phyloP scores from a whole-genome alignment of 2,888 invertebrate species.

The Galerucella pusilla region DNA sequence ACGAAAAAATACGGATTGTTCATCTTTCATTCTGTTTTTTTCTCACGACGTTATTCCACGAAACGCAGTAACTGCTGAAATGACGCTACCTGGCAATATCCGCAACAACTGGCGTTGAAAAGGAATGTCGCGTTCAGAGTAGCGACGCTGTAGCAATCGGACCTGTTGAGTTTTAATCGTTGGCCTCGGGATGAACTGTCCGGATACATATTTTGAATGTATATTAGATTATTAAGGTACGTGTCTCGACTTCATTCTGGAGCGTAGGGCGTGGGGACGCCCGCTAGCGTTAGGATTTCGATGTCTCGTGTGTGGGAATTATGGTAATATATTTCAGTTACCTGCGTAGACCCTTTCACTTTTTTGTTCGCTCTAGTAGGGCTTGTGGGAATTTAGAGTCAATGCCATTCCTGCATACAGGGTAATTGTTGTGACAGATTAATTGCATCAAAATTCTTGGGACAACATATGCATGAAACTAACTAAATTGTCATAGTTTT shows the following conservation, averaged over 20 bases:
- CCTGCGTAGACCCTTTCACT: constrained; percentile 11
- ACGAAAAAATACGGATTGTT: no score
- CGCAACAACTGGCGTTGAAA: constrained; percentile 16
- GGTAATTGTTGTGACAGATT: no score
- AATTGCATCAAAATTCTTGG: no score
- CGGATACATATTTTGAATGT: constrained; percentile 50
- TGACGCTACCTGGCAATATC: background rate
- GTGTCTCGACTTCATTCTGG: constrained; percentile 25
- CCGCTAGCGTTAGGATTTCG: background rate
- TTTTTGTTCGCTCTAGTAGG: background rate
- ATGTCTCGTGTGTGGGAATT: constrained; percentile 6
- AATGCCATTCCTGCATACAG: no score
- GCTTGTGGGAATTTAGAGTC: no score
- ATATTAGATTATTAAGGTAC: constrained; percentile 44
- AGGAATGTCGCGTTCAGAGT: constrained; percentile 10
- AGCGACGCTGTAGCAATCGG: constrained; percentile 35
- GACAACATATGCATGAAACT: no score
- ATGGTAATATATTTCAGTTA: constrained; percentile 9
- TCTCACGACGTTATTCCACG: no score
- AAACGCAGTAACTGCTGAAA: background rate
- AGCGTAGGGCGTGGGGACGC: constrained; percentile 1
- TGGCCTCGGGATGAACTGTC: constrained; percentile 42
- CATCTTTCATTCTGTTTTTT: no score
- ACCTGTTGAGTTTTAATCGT: constrained; percentile 52
- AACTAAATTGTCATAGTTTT: no score